Evolutionary conservation across 2,113 vertebrate genomes (phyloP).

Genomic region (Pluvialis apricaria): DNA sequence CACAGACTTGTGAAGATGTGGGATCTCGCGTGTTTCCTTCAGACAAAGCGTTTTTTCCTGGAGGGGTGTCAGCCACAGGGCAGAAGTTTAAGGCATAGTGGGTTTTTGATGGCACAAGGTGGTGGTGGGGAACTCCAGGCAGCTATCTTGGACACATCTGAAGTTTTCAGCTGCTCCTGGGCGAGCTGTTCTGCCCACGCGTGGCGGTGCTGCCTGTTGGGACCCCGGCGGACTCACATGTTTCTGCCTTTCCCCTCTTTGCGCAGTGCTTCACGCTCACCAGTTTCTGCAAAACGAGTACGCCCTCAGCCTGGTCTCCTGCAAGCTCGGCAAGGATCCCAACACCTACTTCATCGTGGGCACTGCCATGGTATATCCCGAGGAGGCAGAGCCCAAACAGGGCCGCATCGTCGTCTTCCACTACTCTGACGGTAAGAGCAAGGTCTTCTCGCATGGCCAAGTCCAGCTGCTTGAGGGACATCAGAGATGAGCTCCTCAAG

Average conservation of each 20-base stretch:
- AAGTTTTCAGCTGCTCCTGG: neutral
- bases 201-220: neutral
- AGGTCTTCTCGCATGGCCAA: neutral
- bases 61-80: fast-evolving
- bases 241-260: neutral
- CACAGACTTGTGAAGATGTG: neutral
- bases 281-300: constrained; percentile 97
- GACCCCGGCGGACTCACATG: neutral
- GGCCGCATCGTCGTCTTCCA: constrained; percentile 98
- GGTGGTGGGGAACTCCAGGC: neutral
- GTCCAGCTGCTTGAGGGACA: neutral
- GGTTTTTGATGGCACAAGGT: neutral
- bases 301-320: constrained; percentile 95
- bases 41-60: neutral
- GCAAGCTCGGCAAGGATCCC: constrained; percentile 91
- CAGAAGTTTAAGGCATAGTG: neutral
- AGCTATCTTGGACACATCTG: fast-evolving
- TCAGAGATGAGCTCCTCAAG: neutral
- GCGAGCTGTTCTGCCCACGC: neutral
- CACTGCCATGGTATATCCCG: constrained; percentile 97
- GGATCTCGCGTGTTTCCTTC: neutral
- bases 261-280: constrained; percentile 92
- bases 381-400: constrained; percentile 97
- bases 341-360: constrained; percentile 96
- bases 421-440: constrained; percentile 89